phyloP scores from a whole-genome alignment of 1,140 invertebrate genomes.

The Diorhabda sublineata region DNA sequence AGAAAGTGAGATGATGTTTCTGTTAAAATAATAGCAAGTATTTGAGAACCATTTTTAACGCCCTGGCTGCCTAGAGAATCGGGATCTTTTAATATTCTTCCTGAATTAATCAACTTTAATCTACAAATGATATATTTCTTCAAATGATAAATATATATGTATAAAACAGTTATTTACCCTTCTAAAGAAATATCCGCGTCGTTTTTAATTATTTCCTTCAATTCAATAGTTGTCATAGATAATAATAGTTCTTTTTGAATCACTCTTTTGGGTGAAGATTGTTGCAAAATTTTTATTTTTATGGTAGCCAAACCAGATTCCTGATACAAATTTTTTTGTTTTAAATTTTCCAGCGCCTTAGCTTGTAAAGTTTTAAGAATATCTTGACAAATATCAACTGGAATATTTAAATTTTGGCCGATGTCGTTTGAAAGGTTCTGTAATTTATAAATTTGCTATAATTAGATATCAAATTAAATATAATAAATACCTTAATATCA shows the following conservation, averaged over 20 bases:
- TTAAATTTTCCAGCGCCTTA: conserved; percentile 64
- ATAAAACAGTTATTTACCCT: conserved; percentile 42
- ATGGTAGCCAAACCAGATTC: conserved; percentile 63
- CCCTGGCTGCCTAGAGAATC: conserved; percentile 54
- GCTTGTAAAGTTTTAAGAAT: conserved; percentile 59
- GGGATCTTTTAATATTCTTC: conserved; percentile 58
- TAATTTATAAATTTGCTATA: conserved; percentile 32
- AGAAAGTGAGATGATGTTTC: conserved; percentile 44
- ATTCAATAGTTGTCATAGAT: conserved; percentile 50
- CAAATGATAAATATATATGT: background rate
- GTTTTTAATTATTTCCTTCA: conserved; percentile 54
- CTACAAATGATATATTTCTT: conserved; percentile 41
- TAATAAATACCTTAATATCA: conserved; percentile 48
- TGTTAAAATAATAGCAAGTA: conserved; percentile 61
- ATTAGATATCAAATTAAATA: background rate
- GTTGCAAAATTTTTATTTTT: conserved; percentile 53
- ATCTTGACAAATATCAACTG: conserved; percentile 49
- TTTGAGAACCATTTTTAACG: conserved; percentile 62
- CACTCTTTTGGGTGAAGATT: conserved; percentile 44
- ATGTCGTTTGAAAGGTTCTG: conserved; percentile 60
- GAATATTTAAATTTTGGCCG: conserved; percentile 52
- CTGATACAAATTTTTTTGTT: conserved; percentile 57
- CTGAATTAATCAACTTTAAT: conserved; percentile 64
- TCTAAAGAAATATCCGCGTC: conserved; percentile 47
- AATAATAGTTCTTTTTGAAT: conserved; percentile 52